Evolutionary conservation across 2,797 vertebrate genomes (phyloP).

Genomic region (Pipistrellus pipistrellus): DNA sequence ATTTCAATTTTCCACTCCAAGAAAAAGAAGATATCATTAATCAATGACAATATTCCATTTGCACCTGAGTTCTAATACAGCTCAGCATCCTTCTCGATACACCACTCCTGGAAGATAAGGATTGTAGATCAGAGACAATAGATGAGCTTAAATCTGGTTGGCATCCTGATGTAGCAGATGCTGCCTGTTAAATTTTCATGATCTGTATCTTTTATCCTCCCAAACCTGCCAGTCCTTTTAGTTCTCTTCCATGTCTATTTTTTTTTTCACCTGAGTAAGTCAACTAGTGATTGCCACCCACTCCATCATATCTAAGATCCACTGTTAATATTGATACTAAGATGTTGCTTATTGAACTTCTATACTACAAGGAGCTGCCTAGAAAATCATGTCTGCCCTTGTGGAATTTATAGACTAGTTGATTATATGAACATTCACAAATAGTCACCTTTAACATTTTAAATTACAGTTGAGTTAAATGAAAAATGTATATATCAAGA

Average conservation of each 20-base stretch:
- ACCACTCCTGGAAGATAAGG: background rate
- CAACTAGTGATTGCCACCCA: background rate
- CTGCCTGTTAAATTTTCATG: background rate
- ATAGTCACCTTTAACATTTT: background rate
- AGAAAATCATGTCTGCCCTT: background rate
- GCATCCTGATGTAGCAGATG: background rate
- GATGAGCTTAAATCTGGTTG: background rate
- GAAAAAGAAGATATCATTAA: background rate
- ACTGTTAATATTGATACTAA: background rate
- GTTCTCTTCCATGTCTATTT: background rate
- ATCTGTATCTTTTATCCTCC: background rate
- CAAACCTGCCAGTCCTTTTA: background rate
- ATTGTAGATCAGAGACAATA: slow-evolving; percentile 3
- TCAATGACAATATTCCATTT: background rate
- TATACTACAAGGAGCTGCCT: background rate
- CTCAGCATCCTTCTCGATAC: background rate
- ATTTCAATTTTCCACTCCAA: background rate
- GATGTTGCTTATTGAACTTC: background rate
- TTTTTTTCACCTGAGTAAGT: background rate
- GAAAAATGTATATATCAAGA: background rate
- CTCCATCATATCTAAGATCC: background rate
- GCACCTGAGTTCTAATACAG: background rate
- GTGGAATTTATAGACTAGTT: background rate
- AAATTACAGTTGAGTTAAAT: background rate
- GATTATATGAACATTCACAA: background rate